A percentile compares a stretch with the other conserved stretches of the same genome.
These are phyloP conservation scores for Drosophila seguyi DNA, from an alignment of 1,140 invertebrate species.

Conservation along the genomic window DNA sequence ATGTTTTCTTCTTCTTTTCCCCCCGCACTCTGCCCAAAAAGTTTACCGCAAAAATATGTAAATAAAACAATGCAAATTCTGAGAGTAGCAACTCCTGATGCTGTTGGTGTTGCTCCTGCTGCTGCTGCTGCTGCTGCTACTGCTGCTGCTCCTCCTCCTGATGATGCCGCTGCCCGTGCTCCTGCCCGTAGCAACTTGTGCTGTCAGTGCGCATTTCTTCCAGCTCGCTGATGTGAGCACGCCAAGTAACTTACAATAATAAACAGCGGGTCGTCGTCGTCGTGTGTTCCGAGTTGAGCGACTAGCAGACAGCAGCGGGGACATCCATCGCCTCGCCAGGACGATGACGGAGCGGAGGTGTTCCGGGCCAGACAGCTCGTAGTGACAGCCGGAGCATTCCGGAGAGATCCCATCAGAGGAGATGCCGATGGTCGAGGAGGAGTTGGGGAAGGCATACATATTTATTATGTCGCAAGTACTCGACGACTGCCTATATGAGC, in stretches of 20 bases:
- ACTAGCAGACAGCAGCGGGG: slow-evolving; percentile 52
- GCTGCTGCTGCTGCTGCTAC: slow-evolving; percentile 1
- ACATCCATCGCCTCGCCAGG: slow-evolving; percentile 16
- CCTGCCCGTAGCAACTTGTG: slow-evolving; percentile 49
- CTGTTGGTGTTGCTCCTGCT: neutral
- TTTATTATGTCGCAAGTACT: slow-evolving; percentile 63
- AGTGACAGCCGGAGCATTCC: slow-evolving; percentile 39
- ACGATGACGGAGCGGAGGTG: slow-evolving; percentile 35
- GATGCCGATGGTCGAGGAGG: slow-evolving; percentile 10
- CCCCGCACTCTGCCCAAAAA: slow-evolving; percentile 10
- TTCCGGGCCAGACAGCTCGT: slow-evolving; percentile 32
- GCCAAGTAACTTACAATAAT: slow-evolving; percentile 75
- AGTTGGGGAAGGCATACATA: slow-evolving; percentile 40
- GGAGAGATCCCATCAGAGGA: slow-evolving; percentile 12
- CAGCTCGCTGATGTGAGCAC: slow-evolving; percentile 73
- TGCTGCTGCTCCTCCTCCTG: neutral
- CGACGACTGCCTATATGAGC: slow-evolving; percentile 54
- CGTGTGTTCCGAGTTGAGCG: slow-evolving; percentile 40
- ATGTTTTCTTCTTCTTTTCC: neutral
- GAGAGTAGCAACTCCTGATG: slow-evolving; percentile 6
- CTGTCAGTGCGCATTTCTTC: slow-evolving; percentile 73
- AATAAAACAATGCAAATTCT: slow-evolving; percentile 78
- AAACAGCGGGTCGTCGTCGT: slow-evolving; percentile 51
- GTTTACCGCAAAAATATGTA: slow-evolving; percentile 63
- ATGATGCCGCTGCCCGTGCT: slow-evolving; percentile 1